Conservation (phyloP, 2,888 invertebrate species). For the Lottia gigantea region DNA sequence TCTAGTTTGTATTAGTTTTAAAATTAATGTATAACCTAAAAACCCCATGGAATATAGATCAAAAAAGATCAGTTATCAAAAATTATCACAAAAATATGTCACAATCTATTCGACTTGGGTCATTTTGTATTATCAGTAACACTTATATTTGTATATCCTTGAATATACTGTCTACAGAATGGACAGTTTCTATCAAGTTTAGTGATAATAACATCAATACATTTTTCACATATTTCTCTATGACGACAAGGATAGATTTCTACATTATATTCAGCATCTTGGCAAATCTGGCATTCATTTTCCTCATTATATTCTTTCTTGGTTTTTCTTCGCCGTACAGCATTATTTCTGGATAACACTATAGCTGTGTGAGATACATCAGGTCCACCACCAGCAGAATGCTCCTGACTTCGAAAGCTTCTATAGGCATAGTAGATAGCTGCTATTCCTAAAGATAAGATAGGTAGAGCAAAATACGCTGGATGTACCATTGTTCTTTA, state of each 20-base stretch:
- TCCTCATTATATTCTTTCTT: neutral
- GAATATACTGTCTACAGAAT: slow-evolving; percentile 19
- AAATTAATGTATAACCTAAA: too few species aligned
- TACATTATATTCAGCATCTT: slow-evolving; percentile 11
- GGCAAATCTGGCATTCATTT: slow-evolving; percentile 19
- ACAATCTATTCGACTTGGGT: too few species aligned
- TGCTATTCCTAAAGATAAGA: neutral
- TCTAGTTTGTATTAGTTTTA: too few species aligned
- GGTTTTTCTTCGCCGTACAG: neutral
- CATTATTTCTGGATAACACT: neutral
- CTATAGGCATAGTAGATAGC: neutral
- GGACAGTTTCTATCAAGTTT: slow-evolving; percentile 19
- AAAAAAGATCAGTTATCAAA: too few species aligned
- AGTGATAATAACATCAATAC: slow-evolving; percentile 19
- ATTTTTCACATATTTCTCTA: slow-evolving; percentile 16
- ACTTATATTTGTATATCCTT: slow-evolving; percentile 12
- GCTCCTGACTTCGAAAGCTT: neutral
- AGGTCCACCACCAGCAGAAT: neutral
- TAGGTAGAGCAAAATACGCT: neutral
- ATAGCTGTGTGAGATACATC: neutral
- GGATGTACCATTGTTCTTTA: neutral
- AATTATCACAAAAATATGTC: too few species aligned
- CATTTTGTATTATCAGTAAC: too few species aligned
- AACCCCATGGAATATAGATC: too few species aligned
- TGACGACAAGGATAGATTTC: slow-evolving; percentile 19